Conservation (phyloP, 35 echinoderm and acorn worm species). For the Apostichopus californicus region DNA sequence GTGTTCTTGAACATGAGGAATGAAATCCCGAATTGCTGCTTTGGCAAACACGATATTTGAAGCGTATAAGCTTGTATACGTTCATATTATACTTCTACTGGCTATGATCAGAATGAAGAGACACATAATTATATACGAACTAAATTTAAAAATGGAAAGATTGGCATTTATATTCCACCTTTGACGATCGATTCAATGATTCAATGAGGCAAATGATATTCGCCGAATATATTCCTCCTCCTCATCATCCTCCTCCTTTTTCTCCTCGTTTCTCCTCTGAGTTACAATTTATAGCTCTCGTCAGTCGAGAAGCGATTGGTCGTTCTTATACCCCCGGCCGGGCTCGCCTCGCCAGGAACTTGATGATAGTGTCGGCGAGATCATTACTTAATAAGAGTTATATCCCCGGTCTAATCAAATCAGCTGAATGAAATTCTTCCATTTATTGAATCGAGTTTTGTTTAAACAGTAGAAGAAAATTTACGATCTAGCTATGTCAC, state of each 20-base stretch:
- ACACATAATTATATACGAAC: no score
- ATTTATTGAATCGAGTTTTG: constrained; percentile 53
- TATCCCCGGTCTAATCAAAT: constrained; percentile 53
- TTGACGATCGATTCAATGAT: no score
- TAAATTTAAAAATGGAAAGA: no score
- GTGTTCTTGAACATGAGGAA: no score
- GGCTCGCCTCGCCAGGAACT: constrained; percentile 6
- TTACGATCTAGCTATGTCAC: constrained; percentile 35
- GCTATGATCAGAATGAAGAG: no score
- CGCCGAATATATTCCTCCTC: not conserved
- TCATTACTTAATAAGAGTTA: constrained; percentile 64
- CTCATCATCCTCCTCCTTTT: not conserved
- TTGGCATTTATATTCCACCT: no score
- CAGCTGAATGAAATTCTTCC: constrained; percentile 47
- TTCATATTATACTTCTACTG: no score
- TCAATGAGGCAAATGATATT: no score
- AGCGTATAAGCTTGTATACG: no score
- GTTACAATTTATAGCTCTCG: not conserved
- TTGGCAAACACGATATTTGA: no score
- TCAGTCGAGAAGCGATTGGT: not conserved
- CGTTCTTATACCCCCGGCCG: not conserved
- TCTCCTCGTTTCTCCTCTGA: not conserved
- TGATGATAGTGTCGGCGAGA: constrained; percentile 1
- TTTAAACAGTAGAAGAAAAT: constrained; percentile 55
- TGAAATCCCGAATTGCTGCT: no score